These are phyloP conservation scores for Hypothenemus hampei DNA, from an alignment of 1,140 invertebrate genomes.

Conservation along the genomic window DNA sequence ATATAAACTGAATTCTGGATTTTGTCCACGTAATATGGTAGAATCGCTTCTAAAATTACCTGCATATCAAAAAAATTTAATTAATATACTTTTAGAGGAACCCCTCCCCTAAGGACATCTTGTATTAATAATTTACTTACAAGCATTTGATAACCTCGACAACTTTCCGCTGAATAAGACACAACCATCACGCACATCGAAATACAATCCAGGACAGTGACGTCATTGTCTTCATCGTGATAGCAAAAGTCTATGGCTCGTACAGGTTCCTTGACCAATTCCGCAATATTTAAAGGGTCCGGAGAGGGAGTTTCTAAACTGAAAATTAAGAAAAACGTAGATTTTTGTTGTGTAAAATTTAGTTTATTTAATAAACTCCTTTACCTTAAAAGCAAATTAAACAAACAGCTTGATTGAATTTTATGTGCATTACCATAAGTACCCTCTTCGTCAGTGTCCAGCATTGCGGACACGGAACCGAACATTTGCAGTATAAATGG, in stretches of 20 bases:
- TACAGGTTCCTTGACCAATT: constrained; percentile 91
- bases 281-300: constrained; percentile 92
- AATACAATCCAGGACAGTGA: constrained; percentile 89
- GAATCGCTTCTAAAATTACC: constrained; percentile 93
- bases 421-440: constrained; percentile 87
- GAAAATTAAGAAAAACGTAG: not conserved
- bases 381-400: constrained; percentile 71
- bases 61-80: too few relatives aligned
- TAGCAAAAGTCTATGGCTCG: constrained; percentile 97
- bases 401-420: constrained; percentile 86
- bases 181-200: constrained; percentile 96
- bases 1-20: constrained; percentile 79
- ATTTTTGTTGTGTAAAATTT: not conserved
- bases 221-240: constrained; percentile 91
- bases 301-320: constrained; percentile 88
- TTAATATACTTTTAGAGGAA: too few relatives aligned
- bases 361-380: not conserved
- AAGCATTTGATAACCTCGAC: constrained; percentile 96
- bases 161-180: constrained; percentile 93
- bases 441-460: constrained; percentile 87
- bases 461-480: constrained; percentile 91
- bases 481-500: constrained; percentile 99
- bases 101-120: too few relatives aligned
- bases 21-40: constrained; percentile 91
- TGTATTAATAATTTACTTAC: constrained; percentile 52